Conservation (phyloP, 2,113 vertebrate genomes). For the Urocynchramus pylzowi region DNA sequence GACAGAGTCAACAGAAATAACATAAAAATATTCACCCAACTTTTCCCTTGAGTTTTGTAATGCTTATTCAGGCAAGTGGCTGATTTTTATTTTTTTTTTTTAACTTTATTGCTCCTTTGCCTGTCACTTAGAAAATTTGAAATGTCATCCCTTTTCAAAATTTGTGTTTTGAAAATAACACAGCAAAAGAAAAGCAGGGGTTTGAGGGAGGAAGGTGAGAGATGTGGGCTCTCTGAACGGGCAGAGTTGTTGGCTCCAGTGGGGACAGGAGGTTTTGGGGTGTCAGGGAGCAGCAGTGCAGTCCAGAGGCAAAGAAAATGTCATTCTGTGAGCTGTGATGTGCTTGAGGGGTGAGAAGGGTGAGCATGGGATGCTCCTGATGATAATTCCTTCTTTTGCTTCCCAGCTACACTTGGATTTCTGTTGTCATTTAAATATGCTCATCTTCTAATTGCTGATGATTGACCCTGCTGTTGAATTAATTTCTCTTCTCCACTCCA, state of each 20-base stretch:
- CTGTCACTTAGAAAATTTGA: neutral
- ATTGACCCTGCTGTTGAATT: neutral
- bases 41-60: neutral
- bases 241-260: neutral
- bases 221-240: neutral
- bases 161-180: neutral
- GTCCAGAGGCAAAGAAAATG: neutral
- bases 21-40: neutral
- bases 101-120: neutral
- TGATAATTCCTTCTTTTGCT: neutral
- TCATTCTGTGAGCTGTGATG: neutral
- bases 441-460: constrained; percentile 38
- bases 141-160: neutral
- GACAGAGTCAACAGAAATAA: neutral
- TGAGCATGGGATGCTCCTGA: neutral
- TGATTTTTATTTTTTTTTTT: neutral
- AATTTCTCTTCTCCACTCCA: neutral
- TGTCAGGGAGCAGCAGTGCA: neutral
- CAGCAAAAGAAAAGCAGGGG: neutral
- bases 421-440: neutral
- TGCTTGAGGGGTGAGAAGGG: neutral
- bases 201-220: neutral
- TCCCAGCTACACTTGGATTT: neutral
- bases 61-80: neutral
- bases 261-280: neutral